Evolutionary conservation across 2,113 vertebrate species (phyloP).

Genomic region (Sturnira hondurensis): DNA sequence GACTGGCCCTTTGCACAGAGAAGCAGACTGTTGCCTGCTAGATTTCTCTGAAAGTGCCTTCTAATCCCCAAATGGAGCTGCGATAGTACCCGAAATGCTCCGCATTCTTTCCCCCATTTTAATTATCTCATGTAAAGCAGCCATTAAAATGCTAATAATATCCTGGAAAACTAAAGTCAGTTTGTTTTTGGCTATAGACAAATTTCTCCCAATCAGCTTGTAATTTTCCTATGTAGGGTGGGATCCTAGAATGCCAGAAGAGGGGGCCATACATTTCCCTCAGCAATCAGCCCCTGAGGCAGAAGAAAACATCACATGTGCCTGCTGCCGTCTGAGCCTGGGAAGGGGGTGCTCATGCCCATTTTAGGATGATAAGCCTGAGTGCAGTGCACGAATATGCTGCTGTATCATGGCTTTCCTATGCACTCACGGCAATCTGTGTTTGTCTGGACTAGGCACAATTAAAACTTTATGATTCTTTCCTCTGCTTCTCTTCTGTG

Average conservation of each 20-base stretch:
- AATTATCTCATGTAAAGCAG: background rate
- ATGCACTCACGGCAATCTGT: background rate
- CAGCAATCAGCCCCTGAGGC: background rate
- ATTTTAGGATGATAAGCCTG: background rate
- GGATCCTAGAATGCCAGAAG: slow-evolving; percentile 2
- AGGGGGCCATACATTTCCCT: background rate
- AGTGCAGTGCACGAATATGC: too few species aligned
- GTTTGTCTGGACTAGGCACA: background rate
- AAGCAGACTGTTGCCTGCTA: background rate
- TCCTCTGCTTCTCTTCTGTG: background rate
- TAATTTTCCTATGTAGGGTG: background rate
- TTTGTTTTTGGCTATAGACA: background rate
- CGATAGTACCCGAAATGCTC: background rate
- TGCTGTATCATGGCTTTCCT: background rate
- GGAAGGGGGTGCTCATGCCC: background rate
- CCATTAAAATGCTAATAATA: background rate
- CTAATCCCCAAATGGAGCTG: background rate
- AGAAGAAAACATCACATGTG: background rate
- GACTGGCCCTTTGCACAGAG: background rate
- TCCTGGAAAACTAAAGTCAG: background rate
- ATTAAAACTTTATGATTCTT: background rate
- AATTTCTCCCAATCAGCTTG: background rate
- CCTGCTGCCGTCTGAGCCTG: background rate
- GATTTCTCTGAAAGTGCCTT: background rate
- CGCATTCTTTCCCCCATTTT: background rate